Evolutionary conservation across 2,888 invertebrate genomes (phyloP).

Genomic region (Notodonta ziczac): DNA sequence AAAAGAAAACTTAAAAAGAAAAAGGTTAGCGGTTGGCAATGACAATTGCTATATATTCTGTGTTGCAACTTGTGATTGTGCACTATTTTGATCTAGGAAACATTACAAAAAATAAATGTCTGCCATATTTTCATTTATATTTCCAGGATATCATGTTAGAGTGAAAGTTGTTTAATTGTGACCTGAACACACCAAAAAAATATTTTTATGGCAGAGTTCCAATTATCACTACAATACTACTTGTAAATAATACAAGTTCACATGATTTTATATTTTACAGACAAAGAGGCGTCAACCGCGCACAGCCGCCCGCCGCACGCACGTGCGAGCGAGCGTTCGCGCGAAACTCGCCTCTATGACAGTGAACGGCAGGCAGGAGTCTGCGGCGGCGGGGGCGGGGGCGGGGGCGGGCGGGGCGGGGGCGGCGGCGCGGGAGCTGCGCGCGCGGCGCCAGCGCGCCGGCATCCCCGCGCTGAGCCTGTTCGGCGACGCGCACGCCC

Average conservation of each 20-base stretch:
- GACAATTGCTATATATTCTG: neutral
- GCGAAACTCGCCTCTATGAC: conserved; percentile 55
- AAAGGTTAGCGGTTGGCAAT: conserved; percentile 50
- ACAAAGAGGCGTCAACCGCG: conserved; percentile 59
- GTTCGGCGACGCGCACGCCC: conserved; percentile 87
- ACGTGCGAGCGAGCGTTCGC: conserved; percentile 71
- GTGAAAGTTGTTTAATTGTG: no score
- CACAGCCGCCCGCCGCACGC: conserved; percentile 71
- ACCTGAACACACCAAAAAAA: no score
- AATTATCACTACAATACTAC: no score
- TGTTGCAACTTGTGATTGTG: neutral
- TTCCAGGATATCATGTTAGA: no score
- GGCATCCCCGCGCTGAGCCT: conserved; percentile 70
- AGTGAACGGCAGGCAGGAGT: neutral
- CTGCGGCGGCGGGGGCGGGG: conserved; percentile 46
- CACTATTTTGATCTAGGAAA: no score
- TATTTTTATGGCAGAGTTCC: no score
- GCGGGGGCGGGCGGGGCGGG: conserved; percentile 63
- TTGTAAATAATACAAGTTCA: no score
- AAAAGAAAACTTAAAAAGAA: conserved; percentile 68
- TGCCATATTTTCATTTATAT: no score
- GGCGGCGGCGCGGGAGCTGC: conserved; percentile 58
- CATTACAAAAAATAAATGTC: no score
- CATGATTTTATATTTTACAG: conserved; percentile 34
- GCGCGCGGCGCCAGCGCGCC: conserved; percentile 44